Evolutionary conservation across 1,140 invertebrate genomes (phyloP), one percentile per base, ranked within the genome.

Genomic region (Protaetia brevitarsis): DNA sequence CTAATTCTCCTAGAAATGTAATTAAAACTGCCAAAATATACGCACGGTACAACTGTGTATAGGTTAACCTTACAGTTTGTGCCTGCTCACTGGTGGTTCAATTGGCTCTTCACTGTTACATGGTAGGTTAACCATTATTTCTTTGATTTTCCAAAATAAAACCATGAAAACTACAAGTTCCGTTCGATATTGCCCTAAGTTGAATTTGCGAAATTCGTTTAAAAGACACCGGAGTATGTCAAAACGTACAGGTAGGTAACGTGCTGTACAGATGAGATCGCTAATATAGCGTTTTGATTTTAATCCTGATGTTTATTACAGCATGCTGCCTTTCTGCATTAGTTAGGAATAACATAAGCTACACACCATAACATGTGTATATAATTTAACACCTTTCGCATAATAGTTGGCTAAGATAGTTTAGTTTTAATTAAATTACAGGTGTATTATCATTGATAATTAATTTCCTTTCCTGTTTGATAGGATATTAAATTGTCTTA

Each of bases 121-220:
- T 51, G 41, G 41, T 51, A 51, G 41, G 41, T 51, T 51, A 51
- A 51, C n/a, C 19, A 51, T 51, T 23, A 51, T 19, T 51, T 41
- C 19, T 51, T 51, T 51, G 41, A 51, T 51, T 51, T 23, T 23
- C 41, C 5, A 51, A 51, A 51, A n/a, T n/a, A n/a, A 51, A 51
- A 23, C 26, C 19, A 51, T 51, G 41, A 51, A 51, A 51, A 23
- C 41, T 23, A 51, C 21, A 23, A 51, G 41, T 21, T 23, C 41
- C 41, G 19, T 51, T 5, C 41, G 41, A 23, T 51, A 51, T 51
- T 45, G 41, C 23, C 26, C 41, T 51, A 51, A 51, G 41, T 51
- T 51, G 41, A 51, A 51, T 51, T 51, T 51, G 41, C 41, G 41
- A 51, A 51, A 51, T 51, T 51, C 41, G 19, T 51, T 51, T 51